Conservation (phyloP, 2,888 invertebrate species). For the Agrypnus murinus region DNA sequence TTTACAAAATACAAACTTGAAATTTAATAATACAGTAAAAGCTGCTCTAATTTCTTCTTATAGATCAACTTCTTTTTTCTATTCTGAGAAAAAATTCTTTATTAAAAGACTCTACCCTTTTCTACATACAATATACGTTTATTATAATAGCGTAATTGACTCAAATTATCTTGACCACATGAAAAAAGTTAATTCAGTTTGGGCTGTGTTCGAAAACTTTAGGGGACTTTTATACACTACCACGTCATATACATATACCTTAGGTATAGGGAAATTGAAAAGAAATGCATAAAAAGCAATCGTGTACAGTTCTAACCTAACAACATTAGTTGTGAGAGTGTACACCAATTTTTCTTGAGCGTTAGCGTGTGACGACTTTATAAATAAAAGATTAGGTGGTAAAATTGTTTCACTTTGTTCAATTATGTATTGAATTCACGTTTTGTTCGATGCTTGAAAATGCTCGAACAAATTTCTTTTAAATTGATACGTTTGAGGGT, state of each 20-base stretch:
- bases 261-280: too few relatives aligned
- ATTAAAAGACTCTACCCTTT: conserved; percentile 56
- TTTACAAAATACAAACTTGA: too few relatives aligned
- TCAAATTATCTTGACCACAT: conserved; percentile 67
- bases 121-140: conserved; percentile 65
- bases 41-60: too few relatives aligned
- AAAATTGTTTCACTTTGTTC: conserved; percentile 58
- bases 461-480: conserved; percentile 30
- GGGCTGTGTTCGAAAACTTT: conserved; percentile 62
- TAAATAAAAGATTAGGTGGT: conserved; percentile 55
- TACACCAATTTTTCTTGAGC: neutral
- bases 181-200: conserved; percentile 66
- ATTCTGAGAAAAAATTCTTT: too few relatives aligned
- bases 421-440: conserved; percentile 49
- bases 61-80: too few relatives aligned
- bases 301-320: too few relatives aligned
- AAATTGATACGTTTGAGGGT: neutral
- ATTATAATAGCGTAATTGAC: conserved; percentile 68
- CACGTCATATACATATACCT: too few relatives aligned
- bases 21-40: too few relatives aligned
- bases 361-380: conserved; percentile 42
- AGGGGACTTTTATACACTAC: conserved; percentile 14
- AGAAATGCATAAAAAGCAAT: neutral
- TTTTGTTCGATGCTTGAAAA: conserved; percentile 24
- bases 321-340: neutral